phyloP scores from a whole-genome alignment of 2,888 invertebrate genomes.

The Thereva unica region DNA sequence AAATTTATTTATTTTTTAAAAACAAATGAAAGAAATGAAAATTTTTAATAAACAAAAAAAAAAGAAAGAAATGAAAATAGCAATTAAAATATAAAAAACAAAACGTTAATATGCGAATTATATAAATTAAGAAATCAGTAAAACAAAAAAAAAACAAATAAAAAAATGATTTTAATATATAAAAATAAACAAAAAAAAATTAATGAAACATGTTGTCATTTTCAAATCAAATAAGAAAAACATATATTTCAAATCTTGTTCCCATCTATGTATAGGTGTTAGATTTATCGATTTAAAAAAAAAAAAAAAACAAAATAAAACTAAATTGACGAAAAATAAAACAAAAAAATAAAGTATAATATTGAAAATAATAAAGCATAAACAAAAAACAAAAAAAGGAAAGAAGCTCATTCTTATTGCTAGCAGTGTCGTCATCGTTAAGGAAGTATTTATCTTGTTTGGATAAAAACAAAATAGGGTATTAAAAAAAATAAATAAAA shows the following conservation, averaged over 20 bases:
- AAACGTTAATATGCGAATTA: conserved; percentile 22
- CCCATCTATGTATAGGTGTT: conserved; percentile 40
- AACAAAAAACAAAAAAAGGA: conserved; percentile 19
- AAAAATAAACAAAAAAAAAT: conserved; percentile 11
- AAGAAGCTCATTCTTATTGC: conserved; percentile 6
- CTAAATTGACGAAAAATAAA: too few relatives aligned
- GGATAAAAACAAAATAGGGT: conserved; percentile 12
- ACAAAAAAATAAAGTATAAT: conserved; percentile 19
- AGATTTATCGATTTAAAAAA: not conserved
- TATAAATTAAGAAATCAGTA: conserved; percentile 4
- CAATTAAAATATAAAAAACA: conserved; percentile 5
- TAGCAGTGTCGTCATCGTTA: conserved; percentile 23
- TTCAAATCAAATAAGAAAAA: conserved; percentile 35
- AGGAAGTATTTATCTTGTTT: conserved; percentile 32
- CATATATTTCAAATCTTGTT: conserved; percentile 37
- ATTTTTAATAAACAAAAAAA: conserved; percentile 12
- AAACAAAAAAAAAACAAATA: not conserved
- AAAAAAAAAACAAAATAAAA: too few relatives aligned
- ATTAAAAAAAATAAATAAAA: conserved; percentile 12
- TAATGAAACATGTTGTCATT: conserved; percentile 38
- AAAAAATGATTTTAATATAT: too few relatives aligned
- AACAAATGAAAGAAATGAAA: conserved; percentile 20
- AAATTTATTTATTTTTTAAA: conserved; percentile 32
- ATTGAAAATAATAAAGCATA: conserved; percentile 20
- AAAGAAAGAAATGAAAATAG: too few relatives aligned